Evolutionary conservation across 2,797 vertebrate species (phyloP).

Genomic region (Podarcis siculus): DNA sequence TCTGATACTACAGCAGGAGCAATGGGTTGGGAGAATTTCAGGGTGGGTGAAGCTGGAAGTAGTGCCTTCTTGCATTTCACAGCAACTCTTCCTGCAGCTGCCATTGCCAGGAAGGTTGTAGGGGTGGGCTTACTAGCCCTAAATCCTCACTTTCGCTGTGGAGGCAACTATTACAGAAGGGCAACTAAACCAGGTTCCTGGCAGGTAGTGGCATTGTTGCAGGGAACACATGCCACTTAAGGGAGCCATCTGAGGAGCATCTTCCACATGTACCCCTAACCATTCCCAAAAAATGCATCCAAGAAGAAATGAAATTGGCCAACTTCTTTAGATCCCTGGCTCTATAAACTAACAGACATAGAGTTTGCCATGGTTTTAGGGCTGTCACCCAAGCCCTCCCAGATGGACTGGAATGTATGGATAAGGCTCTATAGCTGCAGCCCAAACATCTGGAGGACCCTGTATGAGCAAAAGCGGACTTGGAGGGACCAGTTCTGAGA

Average conservation of each 20-base stretch:
- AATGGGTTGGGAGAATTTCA: neutral
- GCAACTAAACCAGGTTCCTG: neutral
- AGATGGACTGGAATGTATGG: too few relatives aligned
- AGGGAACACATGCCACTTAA: neutral
- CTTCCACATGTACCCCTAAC: neutral
- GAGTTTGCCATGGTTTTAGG: neutral
- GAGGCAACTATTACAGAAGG: neutral
- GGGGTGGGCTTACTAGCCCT: too few relatives aligned
- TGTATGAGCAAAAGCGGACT: too few relatives aligned
- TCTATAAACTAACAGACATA: neutral
- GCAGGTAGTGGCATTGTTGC: neutral
- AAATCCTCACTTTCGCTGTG: too few relatives aligned
- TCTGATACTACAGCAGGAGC: neutral
- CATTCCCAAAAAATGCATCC: neutral
- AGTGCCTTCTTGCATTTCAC: neutral
- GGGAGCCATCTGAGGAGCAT: neutral
- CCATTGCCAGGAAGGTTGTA: too few relatives aligned
- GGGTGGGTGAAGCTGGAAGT: neutral
- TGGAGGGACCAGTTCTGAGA: neutral
- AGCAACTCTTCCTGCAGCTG: neutral
- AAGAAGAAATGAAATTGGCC: neutral
- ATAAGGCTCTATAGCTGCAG: too few relatives aligned
- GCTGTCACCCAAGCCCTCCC: too few relatives aligned
- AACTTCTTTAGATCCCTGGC: neutral
- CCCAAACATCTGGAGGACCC: too few relatives aligned